These are phyloP conservation scores for Daphoenositta chrysoptera DNA, from an alignment of 2,113 vertebrate species.

Conservation along the genomic window DNA sequence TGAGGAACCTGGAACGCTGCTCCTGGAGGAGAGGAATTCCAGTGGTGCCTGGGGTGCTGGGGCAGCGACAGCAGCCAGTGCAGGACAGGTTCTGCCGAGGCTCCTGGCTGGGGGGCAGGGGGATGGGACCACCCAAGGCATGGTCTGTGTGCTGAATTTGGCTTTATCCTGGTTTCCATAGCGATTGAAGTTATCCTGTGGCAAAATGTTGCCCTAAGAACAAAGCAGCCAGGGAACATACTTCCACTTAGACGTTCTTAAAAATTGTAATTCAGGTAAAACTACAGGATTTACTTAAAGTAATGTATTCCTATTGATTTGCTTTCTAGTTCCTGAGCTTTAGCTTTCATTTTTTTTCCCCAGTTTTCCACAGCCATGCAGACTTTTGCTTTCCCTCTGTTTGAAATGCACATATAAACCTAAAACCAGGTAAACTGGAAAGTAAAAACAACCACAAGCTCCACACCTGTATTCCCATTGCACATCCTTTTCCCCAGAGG, in stretches of 20 bases:
- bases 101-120: background rate
- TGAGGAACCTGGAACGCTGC: background rate
- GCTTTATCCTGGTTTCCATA: background rate
- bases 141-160: too few species aligned
- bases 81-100: too few species aligned
- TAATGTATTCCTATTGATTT: background rate
- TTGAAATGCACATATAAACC: background rate
- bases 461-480: accelerated
- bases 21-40: background rate
- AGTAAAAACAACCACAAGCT: background rate
- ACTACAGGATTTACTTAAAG: background rate
- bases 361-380: background rate
- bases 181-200: background rate
- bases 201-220: background rate
- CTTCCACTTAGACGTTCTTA: background rate
- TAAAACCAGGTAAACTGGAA: background rate
- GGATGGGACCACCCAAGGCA: background rate
- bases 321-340: background rate
- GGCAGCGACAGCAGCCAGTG: accelerated
- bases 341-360: background rate
- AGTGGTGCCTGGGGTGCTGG: accelerated
- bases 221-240: background rate
- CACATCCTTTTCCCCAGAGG: background rate
- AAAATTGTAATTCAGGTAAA: background rate
- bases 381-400: background rate